Base-by-base conservation (phyloP, 2,797 vertebrate species). In the Amblyopsis hoosieri region DNA sequence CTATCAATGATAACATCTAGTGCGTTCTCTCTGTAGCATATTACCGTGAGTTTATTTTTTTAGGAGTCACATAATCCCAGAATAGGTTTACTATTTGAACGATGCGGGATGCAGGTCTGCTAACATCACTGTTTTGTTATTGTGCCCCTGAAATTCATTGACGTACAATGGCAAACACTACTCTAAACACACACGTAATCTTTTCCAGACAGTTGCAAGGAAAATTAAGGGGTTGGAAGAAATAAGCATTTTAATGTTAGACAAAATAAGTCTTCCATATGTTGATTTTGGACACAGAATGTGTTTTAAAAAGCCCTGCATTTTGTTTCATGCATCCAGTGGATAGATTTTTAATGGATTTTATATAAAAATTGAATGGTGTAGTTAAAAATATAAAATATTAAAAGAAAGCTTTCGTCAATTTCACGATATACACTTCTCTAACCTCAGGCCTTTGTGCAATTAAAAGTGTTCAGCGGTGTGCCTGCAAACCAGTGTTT, bases 401-500 rank as follows among this genome's bases (percentile, higher is more conserved):
- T 9, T 7, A 42, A 42, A 42, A 2, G 9, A 42, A 9, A 42
- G 2, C 4, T 9, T 17, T 55, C 29, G 15, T 15, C 12, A 69
- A 79, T 84, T 84, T 68, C 65, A 76, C 85, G 72, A 75, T 81
- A 85, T 81, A 81, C 42, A 75, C 67, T 66, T 45, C 84, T 77
- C 58, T 59, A 69, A 69, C 72, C 74, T 81, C 67, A 53, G 64
- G 64, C 79, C 73, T 69, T 65, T 90, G 37, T 10, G 37, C 37
- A 83, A 88, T 89, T 83, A 88, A 80, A 83, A 76, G 76, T 71
- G 74, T 85, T 79, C 60, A 4, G 77, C 64, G 75, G 86, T 76
- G 76, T 67, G 74, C 74, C 78, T 81, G 75, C 75, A 87, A 77
- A 85, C 80, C 75, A 8, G 76, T 89, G 88, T 90, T 89, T 90